These are phyloP conservation scores for Siderastrea radians DNA, from an alignment of 92 coral and sea anemone species.

Conservation along the genomic window DNA sequence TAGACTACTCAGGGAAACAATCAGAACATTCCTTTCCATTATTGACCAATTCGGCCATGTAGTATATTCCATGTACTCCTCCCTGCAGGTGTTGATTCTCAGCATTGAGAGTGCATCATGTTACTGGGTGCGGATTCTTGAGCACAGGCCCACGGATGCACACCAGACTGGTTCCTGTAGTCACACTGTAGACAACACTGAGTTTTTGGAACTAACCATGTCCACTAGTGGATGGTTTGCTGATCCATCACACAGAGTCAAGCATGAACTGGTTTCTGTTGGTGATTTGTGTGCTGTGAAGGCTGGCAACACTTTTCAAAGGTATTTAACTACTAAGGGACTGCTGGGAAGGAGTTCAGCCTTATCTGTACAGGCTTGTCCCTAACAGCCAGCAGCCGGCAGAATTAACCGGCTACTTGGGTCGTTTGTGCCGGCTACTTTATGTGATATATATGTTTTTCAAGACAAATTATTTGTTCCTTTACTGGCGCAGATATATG, in stretches of 20 bases:
- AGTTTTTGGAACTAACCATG: constrained; percentile 85
- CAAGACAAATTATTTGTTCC: too few species aligned
- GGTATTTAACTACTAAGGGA: constrained; percentile 52
- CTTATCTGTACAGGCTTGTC: background rate
- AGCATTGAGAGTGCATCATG: constrained; percentile 80
- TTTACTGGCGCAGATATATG: too few species aligned
- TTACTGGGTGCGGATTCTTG: constrained; percentile 91
- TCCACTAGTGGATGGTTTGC: constrained; percentile 89
- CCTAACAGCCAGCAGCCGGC: too few species aligned
- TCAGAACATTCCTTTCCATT: too few species aligned
- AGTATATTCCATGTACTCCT: background rate
- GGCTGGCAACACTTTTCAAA: constrained; percentile 72
- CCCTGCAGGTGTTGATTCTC: constrained; percentile 78
- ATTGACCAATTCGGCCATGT: too few species aligned
- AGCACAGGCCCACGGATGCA: constrained; percentile 61
- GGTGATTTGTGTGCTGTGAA: constrained; percentile 81
- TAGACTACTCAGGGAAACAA: too few species aligned
- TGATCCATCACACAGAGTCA: constrained; percentile 62
- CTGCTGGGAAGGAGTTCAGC: background rate
- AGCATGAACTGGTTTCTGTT: constrained; percentile 67
- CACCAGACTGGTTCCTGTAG: constrained; percentile 21
- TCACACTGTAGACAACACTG: constrained; percentile 56
- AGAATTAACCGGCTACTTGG: too few species aligned
- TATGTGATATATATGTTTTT: too few species aligned
- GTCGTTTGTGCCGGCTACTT: too few species aligned